Evolutionary conservation across 1,140 invertebrate species (phyloP), one percentile per base, ranked within the genome.

Genomic region (Oedothorax gibbosus): DNA sequence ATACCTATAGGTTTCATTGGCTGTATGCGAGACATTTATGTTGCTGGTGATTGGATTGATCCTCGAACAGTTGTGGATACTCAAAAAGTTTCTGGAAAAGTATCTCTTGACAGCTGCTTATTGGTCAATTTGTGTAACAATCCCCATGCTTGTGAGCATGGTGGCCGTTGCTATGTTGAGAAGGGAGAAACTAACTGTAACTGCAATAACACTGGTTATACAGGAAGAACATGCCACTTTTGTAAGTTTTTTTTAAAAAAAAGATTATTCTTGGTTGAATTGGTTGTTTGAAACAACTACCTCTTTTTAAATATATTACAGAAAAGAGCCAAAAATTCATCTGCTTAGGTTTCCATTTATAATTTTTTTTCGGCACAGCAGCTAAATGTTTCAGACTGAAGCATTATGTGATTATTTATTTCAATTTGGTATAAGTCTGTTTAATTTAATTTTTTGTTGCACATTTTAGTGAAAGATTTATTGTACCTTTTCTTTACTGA

Each of bases 191-290:
- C 97, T 15, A 94, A 93, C 6, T 98, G 97, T 89, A 95, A 98
- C 87, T 98, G 97, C 90, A 94, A 93, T 15, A 94, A 94, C 72
- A 97, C 95, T 8, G 96, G 91, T n/a, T 93, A 93, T 88, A 95
- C 95, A 64, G 97, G 97, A 54, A 95, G 95, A 89, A 97, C 97
- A 88, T 98, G 97, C 88, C 96, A 98, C 89, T 98, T 98, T 88
- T 94, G 93, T 94, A 89, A 92, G 89, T 89, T 56, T 71, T 10
- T 0, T 54, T 60, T 21, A n/a, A n/a, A n/a, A 35, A 35, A 35
- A 35, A 35, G 35, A 35, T 2, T 35, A 35, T 35, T 35, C 35
- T 35, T 35, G 5, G 35, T 35, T 35, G 35, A 35, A 35, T 35
- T 35, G 35, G n/a, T 64, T 64, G 20, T 64, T 20, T 64, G 60